Conservation (phyloP, 2,888 invertebrate species). For the Eupithecia subfuscata region DNA sequence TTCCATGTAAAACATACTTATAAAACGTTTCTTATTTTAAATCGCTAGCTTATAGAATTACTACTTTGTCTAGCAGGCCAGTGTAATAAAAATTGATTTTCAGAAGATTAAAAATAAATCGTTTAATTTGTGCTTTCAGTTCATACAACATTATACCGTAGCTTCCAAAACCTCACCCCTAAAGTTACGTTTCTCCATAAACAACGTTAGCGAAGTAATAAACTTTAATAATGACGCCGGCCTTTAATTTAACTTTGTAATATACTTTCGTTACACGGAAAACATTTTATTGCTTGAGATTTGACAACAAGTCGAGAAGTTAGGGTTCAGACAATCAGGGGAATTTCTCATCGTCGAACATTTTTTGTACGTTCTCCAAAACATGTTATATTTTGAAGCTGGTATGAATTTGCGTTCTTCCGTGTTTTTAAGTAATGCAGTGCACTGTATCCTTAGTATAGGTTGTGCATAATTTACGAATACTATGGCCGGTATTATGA, state of each 20-base stretch:
- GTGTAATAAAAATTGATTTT: too few species aligned
- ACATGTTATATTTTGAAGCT: not conserved
- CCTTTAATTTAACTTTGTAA: slow-evolving; percentile 67
- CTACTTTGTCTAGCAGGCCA: too few species aligned
- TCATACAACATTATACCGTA: slow-evolving; percentile 17
- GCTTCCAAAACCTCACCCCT: not conserved
- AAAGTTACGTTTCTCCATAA: slow-evolving; percentile 45
- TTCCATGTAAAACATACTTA: too few species aligned
- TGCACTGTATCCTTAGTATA: too few species aligned
- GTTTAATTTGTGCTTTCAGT: slow-evolving; percentile 1
- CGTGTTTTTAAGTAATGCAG: too few species aligned
- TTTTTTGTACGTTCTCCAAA: not conserved
- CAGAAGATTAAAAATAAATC: too few species aligned
- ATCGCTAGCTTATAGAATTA: too few species aligned
- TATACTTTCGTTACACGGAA: slow-evolving; percentile 56
- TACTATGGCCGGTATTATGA: too few species aligned
- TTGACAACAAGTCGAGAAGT: slow-evolving; percentile 44
- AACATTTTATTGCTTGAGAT: slow-evolving; percentile 53
- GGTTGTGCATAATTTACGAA: too few species aligned
- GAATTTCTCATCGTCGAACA: not conserved
- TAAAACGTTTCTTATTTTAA: too few species aligned
- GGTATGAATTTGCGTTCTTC: not conserved
- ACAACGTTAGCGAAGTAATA: slow-evolving; percentile 53
- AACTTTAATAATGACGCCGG: slow-evolving; percentile 54
- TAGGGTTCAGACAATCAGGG: not conserved